These are phyloP conservation scores for Cenopis cana DNA, from an alignment of 2,888 invertebrate genomes.

Conservation along the genomic window DNA sequence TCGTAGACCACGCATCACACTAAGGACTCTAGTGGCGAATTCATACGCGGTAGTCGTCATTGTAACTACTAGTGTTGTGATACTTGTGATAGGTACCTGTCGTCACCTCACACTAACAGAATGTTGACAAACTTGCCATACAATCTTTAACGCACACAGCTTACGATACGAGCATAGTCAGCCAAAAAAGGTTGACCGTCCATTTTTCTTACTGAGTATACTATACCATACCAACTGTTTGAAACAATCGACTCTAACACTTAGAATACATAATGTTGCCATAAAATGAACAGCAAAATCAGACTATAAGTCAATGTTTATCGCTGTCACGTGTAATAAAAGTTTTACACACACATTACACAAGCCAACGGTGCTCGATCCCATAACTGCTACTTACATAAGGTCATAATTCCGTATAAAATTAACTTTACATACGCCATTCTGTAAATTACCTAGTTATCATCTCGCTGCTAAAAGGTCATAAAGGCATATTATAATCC, in stretches of 20 bases:
- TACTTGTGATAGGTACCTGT: too few relatives aligned
- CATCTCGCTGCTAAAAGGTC: neutral
- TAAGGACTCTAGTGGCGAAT: too few relatives aligned
- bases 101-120: too few relatives aligned
- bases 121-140: too few relatives aligned
- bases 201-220: too few relatives aligned
- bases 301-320: conserved; percentile 26
- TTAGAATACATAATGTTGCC: neutral
- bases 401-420: neutral
- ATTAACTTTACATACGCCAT: neutral
- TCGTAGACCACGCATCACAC: too few relatives aligned
- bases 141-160: too few relatives aligned
- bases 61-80: too few relatives aligned
- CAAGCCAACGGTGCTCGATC: conserved; percentile 9
- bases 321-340: conserved; percentile 31
- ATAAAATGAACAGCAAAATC: conserved; percentile 14
- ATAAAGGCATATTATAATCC: neutral
- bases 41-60: too few relatives aligned
- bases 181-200: too few relatives aligned
- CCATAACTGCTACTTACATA: neutral
- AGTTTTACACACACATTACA: conserved; percentile 28
- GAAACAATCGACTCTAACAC: neutral
- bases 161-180: too few relatives aligned
- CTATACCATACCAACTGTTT: too few relatives aligned
- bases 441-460: neutral